Evolutionary conservation across 1,140 invertebrate genomes (phyloP).

Genomic region (Drosophila nikananu): DNA sequence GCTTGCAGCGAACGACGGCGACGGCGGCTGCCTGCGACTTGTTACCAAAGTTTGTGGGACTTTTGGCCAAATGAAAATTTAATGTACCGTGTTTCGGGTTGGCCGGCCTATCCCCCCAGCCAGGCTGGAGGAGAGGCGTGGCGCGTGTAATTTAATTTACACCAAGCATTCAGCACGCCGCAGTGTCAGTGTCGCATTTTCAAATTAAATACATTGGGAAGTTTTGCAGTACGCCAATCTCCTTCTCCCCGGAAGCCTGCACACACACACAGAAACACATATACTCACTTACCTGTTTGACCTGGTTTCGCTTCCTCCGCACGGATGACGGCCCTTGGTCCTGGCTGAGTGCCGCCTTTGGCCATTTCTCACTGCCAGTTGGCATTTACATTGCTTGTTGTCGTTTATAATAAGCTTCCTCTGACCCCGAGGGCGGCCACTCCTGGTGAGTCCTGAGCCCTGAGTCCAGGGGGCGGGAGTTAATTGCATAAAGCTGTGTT

Average conservation of each 20-base stretch:
- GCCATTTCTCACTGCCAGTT: constrained; percentile 52
- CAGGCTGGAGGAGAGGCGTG: constrained; percentile 26
- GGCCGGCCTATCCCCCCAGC: constrained; percentile 37
- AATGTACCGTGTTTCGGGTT: constrained; percentile 58
- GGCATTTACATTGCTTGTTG: constrained; percentile 52
- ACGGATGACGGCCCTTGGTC: constrained; percentile 12
- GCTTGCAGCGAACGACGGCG: constrained; percentile 15
- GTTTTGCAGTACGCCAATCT: constrained; percentile 11
- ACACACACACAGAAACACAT: constrained; percentile 1
- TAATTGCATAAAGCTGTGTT: constrained; percentile 51
- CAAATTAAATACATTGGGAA: constrained; percentile 59
- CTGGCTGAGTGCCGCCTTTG: constrained; percentile 31
- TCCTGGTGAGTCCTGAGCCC: background rate
- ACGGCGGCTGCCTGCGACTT: constrained; percentile 36
- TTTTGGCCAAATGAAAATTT: constrained; percentile 64
- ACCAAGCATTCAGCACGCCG: constrained; percentile 52
- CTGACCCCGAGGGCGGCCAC: constrained; percentile 7
- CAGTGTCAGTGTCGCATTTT: constrained; percentile 63
- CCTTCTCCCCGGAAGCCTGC: background rate
- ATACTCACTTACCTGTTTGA: constrained; percentile 35
- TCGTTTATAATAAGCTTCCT: constrained; percentile 50
- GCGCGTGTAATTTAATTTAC: constrained; percentile 63
- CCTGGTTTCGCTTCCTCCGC: constrained; percentile 41
- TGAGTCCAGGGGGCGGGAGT: constrained; percentile 14
- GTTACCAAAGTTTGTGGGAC: constrained; percentile 59